Evolutionary conservation across 1,140 invertebrate species (phyloP).

Genomic region (Pinna nobilis): DNA sequence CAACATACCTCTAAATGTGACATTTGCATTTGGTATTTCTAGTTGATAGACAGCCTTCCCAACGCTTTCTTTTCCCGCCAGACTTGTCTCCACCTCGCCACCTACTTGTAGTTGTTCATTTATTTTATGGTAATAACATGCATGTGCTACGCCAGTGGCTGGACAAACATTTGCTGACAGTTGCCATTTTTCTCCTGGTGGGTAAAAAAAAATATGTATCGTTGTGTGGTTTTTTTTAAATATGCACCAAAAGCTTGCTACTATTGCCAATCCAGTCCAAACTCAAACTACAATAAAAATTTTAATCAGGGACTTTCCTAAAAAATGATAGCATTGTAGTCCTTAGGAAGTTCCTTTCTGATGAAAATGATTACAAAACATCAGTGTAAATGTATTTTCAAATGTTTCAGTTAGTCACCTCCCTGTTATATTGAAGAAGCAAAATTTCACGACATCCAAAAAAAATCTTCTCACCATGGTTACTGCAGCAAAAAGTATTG

Average conservation of each 20-base stretch:
- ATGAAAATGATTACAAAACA: too few species aligned
- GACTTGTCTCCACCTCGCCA: conserved; percentile 77
- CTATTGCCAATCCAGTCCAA: too few species aligned
- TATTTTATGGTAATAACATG: conserved; percentile 96
- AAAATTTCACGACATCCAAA: too few species aligned
- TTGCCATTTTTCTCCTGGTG: conserved; percentile 76
- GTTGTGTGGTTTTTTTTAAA: neutral
- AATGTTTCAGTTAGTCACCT: too few species aligned
- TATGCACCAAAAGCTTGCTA: neutral
- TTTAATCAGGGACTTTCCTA: too few species aligned
- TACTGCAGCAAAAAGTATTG: too few species aligned
- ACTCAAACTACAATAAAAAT: too few species aligned
- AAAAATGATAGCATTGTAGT: too few species aligned
- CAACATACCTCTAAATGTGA: conserved; percentile 92
- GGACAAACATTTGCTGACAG: conserved; percentile 85
- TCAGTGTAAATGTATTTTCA: too few species aligned
- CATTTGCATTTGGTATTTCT: conserved; percentile 96
- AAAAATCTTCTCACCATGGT: too few species aligned
- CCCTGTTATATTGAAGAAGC: too few species aligned
- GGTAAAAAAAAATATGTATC: conserved; percentile 29
- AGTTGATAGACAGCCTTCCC: conserved; percentile 96
- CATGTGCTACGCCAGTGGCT: conserved; percentile 85
- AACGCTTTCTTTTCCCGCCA: conserved; percentile 90
- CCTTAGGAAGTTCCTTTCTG: too few species aligned
- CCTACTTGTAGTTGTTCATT: conserved; percentile 90